Conservation (phyloP, 2,113 vertebrate species). For the Hydropotes inermis region DNA sequence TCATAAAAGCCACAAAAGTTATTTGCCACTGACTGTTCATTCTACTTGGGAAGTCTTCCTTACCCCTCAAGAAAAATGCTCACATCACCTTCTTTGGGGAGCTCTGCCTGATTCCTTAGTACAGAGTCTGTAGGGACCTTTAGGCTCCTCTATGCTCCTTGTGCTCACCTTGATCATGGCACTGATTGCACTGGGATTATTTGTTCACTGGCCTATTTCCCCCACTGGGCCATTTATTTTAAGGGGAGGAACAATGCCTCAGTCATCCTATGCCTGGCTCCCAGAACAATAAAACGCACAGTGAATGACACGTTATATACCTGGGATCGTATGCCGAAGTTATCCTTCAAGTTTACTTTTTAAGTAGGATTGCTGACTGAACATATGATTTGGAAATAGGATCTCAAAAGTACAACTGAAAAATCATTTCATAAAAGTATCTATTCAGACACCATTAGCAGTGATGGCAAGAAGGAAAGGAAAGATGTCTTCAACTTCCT, state of each 20-base stretch:
- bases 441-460: background rate
- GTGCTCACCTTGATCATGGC: background rate
- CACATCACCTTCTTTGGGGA: background rate
- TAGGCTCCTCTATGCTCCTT: background rate
- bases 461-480: background rate
- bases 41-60: background rate
- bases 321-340: background rate
- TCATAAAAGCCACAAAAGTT: background rate
- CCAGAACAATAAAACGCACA: background rate
- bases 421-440: background rate
- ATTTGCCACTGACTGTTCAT: background rate
- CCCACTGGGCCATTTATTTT: background rate
- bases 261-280: background rate
- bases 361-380: background rate
- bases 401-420: constrained; percentile 39
- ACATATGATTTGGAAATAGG: constrained; percentile 1
- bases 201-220: background rate
- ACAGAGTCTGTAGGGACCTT: background rate
- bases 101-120: background rate
- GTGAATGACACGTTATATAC: background rate
- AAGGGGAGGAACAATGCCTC: background rate
- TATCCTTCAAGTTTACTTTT: constrained; percentile 11
- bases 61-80: background rate
- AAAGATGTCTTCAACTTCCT: background rate
- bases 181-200: background rate